These are phyloP conservation scores for Dipus sagitta DNA, from an alignment of 2,797 vertebrate species.

Conservation along the genomic window DNA sequence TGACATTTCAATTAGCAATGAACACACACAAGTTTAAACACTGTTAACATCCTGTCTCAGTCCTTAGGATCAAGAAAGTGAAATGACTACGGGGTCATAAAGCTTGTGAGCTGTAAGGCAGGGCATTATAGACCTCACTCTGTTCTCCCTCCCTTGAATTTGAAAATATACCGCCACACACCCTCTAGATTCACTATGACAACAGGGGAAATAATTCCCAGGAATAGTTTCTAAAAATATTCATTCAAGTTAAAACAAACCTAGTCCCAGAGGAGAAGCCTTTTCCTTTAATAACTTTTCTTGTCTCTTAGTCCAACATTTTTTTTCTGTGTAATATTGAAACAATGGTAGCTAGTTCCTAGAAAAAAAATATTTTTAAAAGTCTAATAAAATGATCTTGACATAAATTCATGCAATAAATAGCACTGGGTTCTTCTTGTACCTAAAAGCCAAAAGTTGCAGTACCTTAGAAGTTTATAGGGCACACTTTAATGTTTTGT, in stretches of 20 bases:
- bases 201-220: slow-evolving; percentile 33
- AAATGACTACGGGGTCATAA: neutral
- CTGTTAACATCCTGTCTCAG: neutral
- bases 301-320: neutral
- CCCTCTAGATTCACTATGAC: slow-evolving; percentile 3
- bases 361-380: slow-evolving; percentile 61
- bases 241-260: slow-evolving; percentile 43
- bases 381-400: slow-evolving; percentile 47
- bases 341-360: slow-evolving; percentile 23
- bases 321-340: slow-evolving; percentile 66
- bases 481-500: slow-evolving; percentile 36
- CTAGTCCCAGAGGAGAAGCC: slow-evolving; percentile 43
- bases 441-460: slow-evolving; percentile 37
- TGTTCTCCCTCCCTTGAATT: slow-evolving; percentile 4
- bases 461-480: neutral
- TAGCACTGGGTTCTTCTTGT: slow-evolving; percentile 39
- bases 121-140: neutral
- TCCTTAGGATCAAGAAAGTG: slow-evolving; percentile 24
- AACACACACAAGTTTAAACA: neutral
- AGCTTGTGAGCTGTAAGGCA: neutral
- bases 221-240: slow-evolving; percentile 77
- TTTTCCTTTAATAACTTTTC: slow-evolving; percentile 54
- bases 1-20: neutral
- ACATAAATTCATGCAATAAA: slow-evolving; percentile 50
- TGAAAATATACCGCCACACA: neutral